These are phyloP conservation scores for Venturia canescens DNA, from an alignment of 1,140 invertebrate species.

Conservation along the genomic window DNA sequence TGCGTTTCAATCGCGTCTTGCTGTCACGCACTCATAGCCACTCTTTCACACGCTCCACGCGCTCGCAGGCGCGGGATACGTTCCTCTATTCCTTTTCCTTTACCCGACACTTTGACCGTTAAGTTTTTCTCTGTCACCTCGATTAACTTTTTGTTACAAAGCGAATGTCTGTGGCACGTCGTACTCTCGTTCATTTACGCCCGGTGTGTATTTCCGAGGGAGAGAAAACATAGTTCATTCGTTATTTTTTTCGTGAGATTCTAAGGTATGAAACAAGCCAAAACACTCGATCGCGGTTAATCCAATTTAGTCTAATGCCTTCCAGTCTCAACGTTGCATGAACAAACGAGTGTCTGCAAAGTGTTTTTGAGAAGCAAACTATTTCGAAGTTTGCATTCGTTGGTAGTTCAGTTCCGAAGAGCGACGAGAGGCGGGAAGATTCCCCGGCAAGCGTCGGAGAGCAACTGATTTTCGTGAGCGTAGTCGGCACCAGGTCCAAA, in stretches of 20 bases:
- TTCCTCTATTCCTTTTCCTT: constrained; percentile 8
- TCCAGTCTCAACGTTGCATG: neutral
- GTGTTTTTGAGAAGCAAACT: neutral
- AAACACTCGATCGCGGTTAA: neutral
- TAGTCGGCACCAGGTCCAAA: constrained; percentile 50
- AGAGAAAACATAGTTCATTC: constrained; percentile 8
- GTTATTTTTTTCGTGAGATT: neutral
- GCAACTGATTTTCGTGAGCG: constrained; percentile 60
- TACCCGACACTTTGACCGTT: constrained; percentile 12
- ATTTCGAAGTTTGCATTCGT: neutral
- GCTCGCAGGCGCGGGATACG: constrained; percentile 22
- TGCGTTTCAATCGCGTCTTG: constrained; percentile 37
- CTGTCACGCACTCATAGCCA: constrained; percentile 62
- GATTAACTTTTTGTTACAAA: neutral
- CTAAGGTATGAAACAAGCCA: neutral
- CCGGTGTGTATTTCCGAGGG: neutral
- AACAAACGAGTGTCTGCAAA: neutral
- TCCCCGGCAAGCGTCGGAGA: constrained; percentile 58
- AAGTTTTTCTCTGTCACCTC: neutral
- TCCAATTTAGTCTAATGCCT: constrained; percentile 6
- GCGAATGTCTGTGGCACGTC: neutral
- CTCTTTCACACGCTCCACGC: constrained; percentile 25
- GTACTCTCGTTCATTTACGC: constrained; percentile 36
- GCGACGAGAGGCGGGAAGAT: constrained; percentile 48
- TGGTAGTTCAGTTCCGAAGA: neutral